Percentiles rank a stretch among this genome's conserved stretches.
Conservation (phyloP, 1,140 invertebrate species). For the Drosophila arawakana region DNA sequence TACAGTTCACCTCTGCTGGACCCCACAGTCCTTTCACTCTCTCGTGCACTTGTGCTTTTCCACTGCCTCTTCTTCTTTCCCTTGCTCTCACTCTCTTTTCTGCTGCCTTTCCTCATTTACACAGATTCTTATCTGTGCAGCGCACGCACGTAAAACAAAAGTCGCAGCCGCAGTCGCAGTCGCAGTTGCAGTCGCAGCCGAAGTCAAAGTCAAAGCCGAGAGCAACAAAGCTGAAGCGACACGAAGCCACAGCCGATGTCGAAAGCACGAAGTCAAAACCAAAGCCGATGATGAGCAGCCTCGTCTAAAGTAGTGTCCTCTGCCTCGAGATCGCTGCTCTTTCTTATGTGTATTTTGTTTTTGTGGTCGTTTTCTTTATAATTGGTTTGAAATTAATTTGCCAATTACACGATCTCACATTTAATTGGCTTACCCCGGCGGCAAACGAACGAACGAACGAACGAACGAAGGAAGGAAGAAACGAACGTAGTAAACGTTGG, state of each 20-base stretch:
- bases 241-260: neutral
- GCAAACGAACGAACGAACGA: constrained; percentile 3
- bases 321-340: neutral
- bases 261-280: neutral
- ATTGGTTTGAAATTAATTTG: constrained; percentile 85
- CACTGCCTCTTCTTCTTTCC: neutral
- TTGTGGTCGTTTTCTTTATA: constrained; percentile 83
- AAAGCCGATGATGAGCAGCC: neutral
- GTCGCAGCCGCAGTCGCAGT: constrained; percentile 9
- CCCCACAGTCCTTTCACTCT: neutral
- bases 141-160: constrained; percentile 40
- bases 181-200: neutral
- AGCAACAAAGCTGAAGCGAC: neutral
- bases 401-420: constrained; percentile 84
- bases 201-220: constrained; percentile 10
- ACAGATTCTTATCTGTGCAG: constrained; percentile 48
- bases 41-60: neutral
- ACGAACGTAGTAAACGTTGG: constrained; percentile 33
- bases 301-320: neutral
- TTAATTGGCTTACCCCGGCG: constrained; percentile 82
- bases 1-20: too few species aligned
- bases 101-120: constrained; percentile 36
- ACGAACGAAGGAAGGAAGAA: neutral
- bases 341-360: constrained; percentile 18
- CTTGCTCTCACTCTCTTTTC: neutral